Percentiles rank a stretch among this genome's conserved stretches.
These are phyloP conservation scores for Lutraria lutraria DNA, from an alignment of 2,888 invertebrate species.

Conservation along the genomic window DNA sequence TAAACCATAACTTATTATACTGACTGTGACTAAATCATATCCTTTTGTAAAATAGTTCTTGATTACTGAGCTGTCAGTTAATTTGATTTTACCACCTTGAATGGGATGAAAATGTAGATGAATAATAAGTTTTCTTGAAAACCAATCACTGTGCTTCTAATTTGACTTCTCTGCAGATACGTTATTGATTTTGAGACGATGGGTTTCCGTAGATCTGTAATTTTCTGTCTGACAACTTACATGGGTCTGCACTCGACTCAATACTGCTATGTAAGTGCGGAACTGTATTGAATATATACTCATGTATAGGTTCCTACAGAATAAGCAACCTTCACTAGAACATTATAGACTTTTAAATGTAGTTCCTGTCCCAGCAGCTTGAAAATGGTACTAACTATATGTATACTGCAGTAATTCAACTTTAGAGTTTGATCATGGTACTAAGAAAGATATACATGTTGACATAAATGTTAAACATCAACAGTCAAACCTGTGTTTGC, in stretches of 20 bases:
- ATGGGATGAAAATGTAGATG: background rate
- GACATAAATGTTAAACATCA: no score
- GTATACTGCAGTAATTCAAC: no score
- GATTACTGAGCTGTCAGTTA: background rate
- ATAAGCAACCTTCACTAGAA: background rate
- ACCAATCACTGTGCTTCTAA: slow-evolving; percentile 4
- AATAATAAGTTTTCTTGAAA: background rate
- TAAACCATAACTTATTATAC: no score
- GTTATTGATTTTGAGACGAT: slow-evolving; percentile 11
- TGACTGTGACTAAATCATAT: background rate
- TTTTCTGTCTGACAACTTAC: background rate
- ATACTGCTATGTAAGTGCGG: background rate
- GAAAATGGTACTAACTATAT: no score
- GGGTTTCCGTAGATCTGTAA: background rate
- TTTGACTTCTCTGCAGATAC: background rate
- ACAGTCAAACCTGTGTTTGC: no score
- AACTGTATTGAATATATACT: background rate
- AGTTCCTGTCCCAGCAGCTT: background rate
- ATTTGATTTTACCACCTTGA: background rate
- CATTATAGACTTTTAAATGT: background rate
- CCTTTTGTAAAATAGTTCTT: background rate
- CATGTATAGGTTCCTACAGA: background rate
- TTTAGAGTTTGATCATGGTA: no score
- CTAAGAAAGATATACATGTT: no score
- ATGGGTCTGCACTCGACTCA: background rate